phyloP scores from a whole-genome alignment of 2,888 invertebrate genomes.

The Harmothoe impar region DNA sequence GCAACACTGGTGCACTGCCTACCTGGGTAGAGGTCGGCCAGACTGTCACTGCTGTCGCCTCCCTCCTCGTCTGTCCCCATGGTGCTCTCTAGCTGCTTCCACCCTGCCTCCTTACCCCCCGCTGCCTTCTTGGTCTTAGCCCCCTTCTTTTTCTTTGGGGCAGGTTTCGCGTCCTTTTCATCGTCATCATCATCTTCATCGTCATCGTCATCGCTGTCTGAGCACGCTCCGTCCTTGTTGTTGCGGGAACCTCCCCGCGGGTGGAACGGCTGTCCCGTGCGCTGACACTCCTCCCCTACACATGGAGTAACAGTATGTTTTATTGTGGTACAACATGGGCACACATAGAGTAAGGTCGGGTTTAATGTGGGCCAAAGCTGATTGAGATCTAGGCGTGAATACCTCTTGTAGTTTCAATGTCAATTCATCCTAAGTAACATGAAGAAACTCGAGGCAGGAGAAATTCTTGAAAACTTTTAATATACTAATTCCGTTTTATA shows the following conservation, averaged over 20 bases:
- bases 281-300: conserved; percentile 22
- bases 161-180: background rate
- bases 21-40: conserved; percentile 25
- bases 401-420: no score
- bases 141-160: background rate
- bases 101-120: background rate
- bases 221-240: background rate
- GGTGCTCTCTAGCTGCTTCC: background rate
- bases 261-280: background rate
- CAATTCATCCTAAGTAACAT: no score
- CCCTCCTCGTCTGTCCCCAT: background rate
- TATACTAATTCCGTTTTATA: no score
- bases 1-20: background rate
- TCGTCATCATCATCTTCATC: background rate
- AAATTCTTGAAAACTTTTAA: no score
- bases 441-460: no score
- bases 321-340: no score
- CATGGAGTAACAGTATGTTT: no score
- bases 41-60: background rate
- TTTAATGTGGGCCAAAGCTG: no score
- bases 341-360: no score
- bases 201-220: background rate
- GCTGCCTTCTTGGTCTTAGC: background rate
- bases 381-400: no score
- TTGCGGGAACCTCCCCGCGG: background rate